These are phyloP conservation scores for Steinernema khuongi DNA, from an alignment of 1,140 invertebrate species.

Conservation along the genomic window DNA sequence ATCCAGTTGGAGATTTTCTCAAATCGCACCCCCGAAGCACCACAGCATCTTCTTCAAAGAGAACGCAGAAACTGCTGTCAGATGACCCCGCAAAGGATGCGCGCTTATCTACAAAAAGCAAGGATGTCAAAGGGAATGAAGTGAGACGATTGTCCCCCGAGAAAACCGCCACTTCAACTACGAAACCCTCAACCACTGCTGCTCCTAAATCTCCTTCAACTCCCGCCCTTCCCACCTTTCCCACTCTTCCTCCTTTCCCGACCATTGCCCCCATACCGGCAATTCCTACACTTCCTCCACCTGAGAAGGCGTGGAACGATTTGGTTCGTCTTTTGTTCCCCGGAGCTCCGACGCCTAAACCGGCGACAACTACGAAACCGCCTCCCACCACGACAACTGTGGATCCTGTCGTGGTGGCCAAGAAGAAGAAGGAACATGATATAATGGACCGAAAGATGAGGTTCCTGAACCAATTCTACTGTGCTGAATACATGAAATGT, in stretches of 20 bases:
- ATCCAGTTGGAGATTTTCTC: too few relatives aligned
- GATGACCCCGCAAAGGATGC: not conserved
- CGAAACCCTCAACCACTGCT: not conserved
- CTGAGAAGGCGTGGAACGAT: constrained; percentile 4
- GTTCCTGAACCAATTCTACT: not conserved
- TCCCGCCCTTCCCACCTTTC: not conserved
- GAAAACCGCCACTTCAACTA: not conserved
- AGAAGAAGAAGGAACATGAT: not conserved
- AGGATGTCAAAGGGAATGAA: not conserved
- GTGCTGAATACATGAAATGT: not conserved
- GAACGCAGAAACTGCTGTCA: not conserved
- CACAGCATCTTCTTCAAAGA: too few relatives aligned
- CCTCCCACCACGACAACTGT: not conserved
- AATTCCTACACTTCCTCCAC: not conserved
- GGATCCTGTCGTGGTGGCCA: not conserved
- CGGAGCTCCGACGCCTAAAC: not conserved
- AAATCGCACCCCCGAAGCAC: too few relatives aligned
- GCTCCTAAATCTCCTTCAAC: not conserved
- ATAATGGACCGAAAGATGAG: not conserved
- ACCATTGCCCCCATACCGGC: not conserved
- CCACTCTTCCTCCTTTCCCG: not conserved
- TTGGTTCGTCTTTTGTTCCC: not conserved
- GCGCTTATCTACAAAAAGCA: not conserved
- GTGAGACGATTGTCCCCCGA: not conserved
- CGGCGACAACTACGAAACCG: not conserved